A percentile compares a stretch with the other conserved stretches of the same genome.
Conservation (phyloP, 1,140 invertebrate genomes). For the Condylostylus longicornis region DNA sequence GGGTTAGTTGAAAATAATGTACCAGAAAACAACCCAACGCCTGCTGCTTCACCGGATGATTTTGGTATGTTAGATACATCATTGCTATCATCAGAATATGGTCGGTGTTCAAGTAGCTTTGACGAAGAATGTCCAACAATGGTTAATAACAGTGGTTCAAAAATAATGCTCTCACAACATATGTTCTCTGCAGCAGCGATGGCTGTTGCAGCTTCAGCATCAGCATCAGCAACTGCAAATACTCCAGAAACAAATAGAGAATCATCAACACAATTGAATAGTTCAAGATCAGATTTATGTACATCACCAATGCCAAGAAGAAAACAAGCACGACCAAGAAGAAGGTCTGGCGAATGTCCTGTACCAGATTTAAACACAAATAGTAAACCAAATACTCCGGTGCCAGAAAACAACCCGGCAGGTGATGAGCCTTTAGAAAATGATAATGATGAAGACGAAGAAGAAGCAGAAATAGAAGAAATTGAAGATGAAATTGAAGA, state of each 20-base stretch:
- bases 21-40: conserved; percentile 45
- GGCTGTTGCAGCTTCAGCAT: conserved; percentile 21
- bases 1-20: conserved; percentile 55
- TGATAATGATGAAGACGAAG: conserved; percentile 17
- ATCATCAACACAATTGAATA: conserved; percentile 20
- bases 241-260: conserved; percentile 12
- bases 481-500: conserved; percentile 16
- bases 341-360: conserved; percentile 59
- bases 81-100: conserved; percentile 15
- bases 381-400: conserved; percentile 24
- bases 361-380: conserved; percentile 47
- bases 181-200: conserved; percentile 30
- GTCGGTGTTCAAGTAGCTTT: conserved; percentile 17
- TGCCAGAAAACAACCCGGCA: conserved; percentile 15
- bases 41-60: conserved; percentile 42
- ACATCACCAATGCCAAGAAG: conserved; percentile 58
- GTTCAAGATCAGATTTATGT: conserved; percentile 34
- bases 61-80: conserved; percentile 30
- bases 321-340: conserved; percentile 63
- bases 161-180: conserved; percentile 21
- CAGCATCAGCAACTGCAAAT: conserved; percentile 11
- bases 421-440: conserved; percentile 6
- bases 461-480: conserved; percentile 13
- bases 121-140: conserved; percentile 25
- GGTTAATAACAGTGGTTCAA: conserved; percentile 14